phyloP scores from a whole-genome alignment of 1,140 invertebrate genomes.

The Gonatopus flavifemur region DNA sequence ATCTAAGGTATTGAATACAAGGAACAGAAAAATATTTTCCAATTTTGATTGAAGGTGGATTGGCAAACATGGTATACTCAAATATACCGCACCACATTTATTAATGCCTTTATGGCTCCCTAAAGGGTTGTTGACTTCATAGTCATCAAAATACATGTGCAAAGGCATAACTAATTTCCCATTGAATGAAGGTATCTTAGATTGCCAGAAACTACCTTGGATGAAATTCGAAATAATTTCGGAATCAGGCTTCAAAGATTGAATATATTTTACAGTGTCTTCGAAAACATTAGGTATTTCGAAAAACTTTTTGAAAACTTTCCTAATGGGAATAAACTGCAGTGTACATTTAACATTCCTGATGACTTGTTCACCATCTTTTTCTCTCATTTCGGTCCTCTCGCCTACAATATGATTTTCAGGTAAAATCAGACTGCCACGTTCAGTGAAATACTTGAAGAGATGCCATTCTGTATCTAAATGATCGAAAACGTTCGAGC shows the following conservation, averaged over 20 bases:
- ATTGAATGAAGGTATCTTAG: neutral
- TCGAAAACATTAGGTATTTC: neutral
- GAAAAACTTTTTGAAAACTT: slow-evolving; percentile 4
- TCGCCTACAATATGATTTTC: slow-evolving; percentile 3
- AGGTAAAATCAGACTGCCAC: slow-evolving; percentile 1
- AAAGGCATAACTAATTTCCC: neutral
- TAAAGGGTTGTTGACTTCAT: slow-evolving; percentile 1
- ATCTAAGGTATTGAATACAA: no score
- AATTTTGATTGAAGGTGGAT: no score
- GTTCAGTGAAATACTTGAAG: slow-evolving; percentile 7
- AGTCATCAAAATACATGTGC: neutral
- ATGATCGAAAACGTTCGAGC: neutral
- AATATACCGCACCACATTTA: no score
- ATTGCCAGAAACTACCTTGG: neutral
- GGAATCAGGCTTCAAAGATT: neutral
- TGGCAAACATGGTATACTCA: no score
- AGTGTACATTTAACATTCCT: neutral
- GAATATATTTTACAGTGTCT: neutral
- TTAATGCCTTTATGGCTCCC: slow-evolving; percentile 13
- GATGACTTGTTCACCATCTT: neutral
- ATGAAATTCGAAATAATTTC: neutral
- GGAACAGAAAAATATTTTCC: no score
- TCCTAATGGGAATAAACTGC: slow-evolving; percentile 1
- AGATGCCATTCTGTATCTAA: neutral
- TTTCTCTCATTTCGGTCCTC: neutral